Percentiles rank a stretch among this genome's conserved stretches.
Evolutionary conservation across 2,888 invertebrate species (phyloP).

Genomic region (Phragmatobia fuliginosa): DNA sequence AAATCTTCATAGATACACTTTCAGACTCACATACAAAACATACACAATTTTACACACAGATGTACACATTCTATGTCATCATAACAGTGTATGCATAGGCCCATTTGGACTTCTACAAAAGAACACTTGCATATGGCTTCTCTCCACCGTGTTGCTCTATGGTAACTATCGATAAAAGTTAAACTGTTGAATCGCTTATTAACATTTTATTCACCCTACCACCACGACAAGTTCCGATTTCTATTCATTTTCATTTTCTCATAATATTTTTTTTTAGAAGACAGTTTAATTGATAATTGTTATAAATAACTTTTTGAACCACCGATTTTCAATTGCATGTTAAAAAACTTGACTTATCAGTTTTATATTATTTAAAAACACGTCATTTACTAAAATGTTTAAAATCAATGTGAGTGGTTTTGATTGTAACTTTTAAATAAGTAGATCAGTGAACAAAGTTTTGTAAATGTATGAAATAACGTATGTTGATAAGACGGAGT

Average conservation of each 20-base stretch:
- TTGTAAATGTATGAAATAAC: not conserved
- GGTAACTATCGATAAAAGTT: too few relatives aligned
- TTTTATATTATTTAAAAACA: not conserved
- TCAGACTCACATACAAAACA: too few relatives aligned
- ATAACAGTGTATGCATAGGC: too few relatives aligned
- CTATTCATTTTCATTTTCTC: not conserved
- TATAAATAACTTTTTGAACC: not conserved
- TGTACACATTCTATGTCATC: too few relatives aligned
- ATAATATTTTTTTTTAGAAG: not conserved
- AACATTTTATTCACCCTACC: not conserved
- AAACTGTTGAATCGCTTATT: not conserved
- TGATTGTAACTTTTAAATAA: not conserved
- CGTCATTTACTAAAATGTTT: not conserved
- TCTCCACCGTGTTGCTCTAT: too few relatives aligned
- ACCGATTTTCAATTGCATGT: not conserved
- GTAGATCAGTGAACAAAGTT: not conserved
- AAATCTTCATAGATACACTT: too few relatives aligned
- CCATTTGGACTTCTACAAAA: too few relatives aligned
- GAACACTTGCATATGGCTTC: too few relatives aligned
- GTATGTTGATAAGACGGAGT: not conserved
- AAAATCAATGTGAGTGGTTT: not conserved
- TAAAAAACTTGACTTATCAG: not conserved
- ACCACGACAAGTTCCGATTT: not conserved
- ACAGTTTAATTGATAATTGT: not conserved
- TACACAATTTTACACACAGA: too few relatives aligned